phyloP scores from a whole-genome alignment of 2,797 vertebrate species.

The Manis crassicaudata region DNA sequence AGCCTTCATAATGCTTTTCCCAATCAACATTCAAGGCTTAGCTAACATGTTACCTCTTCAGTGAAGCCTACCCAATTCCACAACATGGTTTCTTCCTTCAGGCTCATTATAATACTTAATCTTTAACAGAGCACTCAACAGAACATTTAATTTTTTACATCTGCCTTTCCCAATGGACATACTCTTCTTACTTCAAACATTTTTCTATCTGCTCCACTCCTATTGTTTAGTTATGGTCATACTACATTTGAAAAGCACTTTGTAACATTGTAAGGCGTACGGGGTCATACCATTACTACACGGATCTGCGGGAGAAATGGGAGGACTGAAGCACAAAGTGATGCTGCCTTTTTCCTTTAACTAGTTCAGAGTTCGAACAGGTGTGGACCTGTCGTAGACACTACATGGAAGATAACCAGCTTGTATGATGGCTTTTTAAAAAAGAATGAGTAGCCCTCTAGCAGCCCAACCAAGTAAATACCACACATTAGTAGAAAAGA shows the following conservation, averaged over 20 bases:
- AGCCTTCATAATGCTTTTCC: not conserved
- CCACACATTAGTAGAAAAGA: constrained; percentile 76
- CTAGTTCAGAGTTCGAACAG: not conserved
- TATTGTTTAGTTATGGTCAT: not conserved
- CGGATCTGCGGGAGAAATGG: not conserved
- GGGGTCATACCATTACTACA: not conserved
- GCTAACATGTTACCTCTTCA: not conserved
- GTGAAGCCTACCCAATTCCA: not conserved
- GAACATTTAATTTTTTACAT: not conserved
- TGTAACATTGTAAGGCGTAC: not conserved
- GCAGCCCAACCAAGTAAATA: constrained; percentile 69
- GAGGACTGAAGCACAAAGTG: not conserved
- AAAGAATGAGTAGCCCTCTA: constrained; percentile 1
- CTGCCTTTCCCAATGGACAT: not conserved
- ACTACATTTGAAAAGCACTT: not conserved
- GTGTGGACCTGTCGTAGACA: not conserved
- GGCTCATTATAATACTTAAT: not conserved
- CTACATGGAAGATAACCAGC: not conserved
- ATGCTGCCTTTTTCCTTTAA: not conserved
- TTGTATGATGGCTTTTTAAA: not conserved
- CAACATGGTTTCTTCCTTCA: not conserved
- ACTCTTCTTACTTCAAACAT: not conserved
- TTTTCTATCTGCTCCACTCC: not conserved
- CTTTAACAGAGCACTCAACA: not conserved
- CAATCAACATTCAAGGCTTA: not conserved